Percentiles rank a stretch among this genome's conserved stretches.
phyloP scores from a whole-genome alignment of 1,140 invertebrate species.

The Drosophila setifemur region DNA sequence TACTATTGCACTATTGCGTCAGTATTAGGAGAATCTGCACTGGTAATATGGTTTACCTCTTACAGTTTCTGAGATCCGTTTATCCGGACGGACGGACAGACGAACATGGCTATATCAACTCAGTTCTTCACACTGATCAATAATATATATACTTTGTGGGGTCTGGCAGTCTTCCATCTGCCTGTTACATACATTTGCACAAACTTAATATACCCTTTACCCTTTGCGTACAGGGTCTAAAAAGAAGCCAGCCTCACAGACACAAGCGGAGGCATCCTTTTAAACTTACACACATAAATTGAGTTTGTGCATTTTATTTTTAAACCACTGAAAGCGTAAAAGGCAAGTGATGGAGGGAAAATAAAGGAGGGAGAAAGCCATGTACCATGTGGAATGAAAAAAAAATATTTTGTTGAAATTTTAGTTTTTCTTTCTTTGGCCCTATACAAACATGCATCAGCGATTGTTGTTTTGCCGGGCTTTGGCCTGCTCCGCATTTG shows the following conservation, averaged over 20 bases:
- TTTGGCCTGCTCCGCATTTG: slow-evolving; percentile 26
- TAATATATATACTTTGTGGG: too few relatives aligned
- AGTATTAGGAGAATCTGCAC: too few relatives aligned
- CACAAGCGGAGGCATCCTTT: slow-evolving; percentile 49
- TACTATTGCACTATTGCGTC: too few relatives aligned
- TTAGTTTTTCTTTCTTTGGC: slow-evolving; percentile 44
- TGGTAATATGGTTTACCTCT: too few relatives aligned
- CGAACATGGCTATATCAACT: too few relatives aligned
- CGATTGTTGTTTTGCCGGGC: slow-evolving; percentile 40
- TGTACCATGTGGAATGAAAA: slow-evolving; percentile 49
- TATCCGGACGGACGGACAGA: too few relatives aligned
- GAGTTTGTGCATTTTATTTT: slow-evolving; percentile 46
- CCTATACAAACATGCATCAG: slow-evolving; percentile 33
- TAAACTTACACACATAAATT: slow-evolving; percentile 35
- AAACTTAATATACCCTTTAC: too few relatives aligned
- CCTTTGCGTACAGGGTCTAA: too few relatives aligned
- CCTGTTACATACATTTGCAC: too few relatives aligned
- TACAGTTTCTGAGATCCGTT: too few relatives aligned
- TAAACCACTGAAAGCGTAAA: slow-evolving; percentile 34
- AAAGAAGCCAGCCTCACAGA: slow-evolving; percentile 21
- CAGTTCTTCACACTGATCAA: too few relatives aligned
- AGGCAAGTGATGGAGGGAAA: slow-evolving; percentile 8
- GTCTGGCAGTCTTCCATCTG: too few relatives aligned
- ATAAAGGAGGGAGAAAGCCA: background rate
- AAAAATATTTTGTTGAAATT: slow-evolving; percentile 34